Base-by-base conservation (phyloP, 2,888 invertebrate species). In the Ditula angustiorana region DNA sequence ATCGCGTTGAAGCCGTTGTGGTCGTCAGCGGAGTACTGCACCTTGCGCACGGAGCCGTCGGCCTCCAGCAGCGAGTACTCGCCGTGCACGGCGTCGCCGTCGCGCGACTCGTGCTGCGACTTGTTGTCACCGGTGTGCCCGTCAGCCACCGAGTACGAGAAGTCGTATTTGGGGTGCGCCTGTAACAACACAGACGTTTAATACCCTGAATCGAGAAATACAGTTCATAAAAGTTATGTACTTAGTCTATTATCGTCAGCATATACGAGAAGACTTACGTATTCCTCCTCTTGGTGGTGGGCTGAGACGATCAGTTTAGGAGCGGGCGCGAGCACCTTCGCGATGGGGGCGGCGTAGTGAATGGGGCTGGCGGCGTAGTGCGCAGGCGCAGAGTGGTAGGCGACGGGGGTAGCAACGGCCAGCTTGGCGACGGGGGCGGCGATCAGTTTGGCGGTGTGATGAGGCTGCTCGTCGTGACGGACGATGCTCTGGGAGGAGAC, bases 21-120 rank as follows among this genome's bases (percentile, higher is more conserved):
- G 76, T 92, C 92, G 68, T 93, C 93, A 62, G 93, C 93, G 75
- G 93, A 80, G 87, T 94, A 94, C 75, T 93, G 84, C 66, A 94
- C 94, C 61, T 77, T 93, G 70, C 93, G 89, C 68, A 92, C 83
- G 74, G 93, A 93, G 74, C 94, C 94, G 74, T 94, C 94, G 63
- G 94, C 91, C 79, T 90, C 89, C 56, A 85, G 58, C 60, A 90
- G 81, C 11, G 87, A 83, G 85, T 90, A 90, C 74, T 83, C 81
- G 67, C 95, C 95, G 77, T 94, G 93, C 70, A 95, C 95, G 57
- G 90, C 93, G 76, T 95, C 94, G 4, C 95, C 95, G 82, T 94
- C 93, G 74, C 93, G 90, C 79, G 88, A 86, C 83, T 94, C 94
- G 53, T 90, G 86, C 80, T 94, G 94, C 69, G 93, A 93, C 87